phyloP scores from a whole-genome alignment of 2,888 invertebrate species.

The Drosophila cyrtoloma region DNA sequence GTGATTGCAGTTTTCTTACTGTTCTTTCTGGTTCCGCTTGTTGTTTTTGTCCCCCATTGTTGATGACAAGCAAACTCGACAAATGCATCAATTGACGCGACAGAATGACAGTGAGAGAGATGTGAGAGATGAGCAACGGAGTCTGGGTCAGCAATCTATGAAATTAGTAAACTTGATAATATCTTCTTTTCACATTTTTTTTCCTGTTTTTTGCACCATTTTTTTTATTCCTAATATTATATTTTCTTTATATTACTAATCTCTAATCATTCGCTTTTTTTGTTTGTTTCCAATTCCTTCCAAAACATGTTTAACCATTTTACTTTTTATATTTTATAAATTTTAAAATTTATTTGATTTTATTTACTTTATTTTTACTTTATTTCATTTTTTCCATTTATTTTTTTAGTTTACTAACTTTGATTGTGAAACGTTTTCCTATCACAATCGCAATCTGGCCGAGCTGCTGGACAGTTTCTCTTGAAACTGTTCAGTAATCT shows the following conservation, averaged over 20 bases:
- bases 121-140: not conserved
- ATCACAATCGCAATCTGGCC: not conserved
- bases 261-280: not conserved
- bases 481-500: not conserved
- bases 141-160: not conserved
- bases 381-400: not conserved
- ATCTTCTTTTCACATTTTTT: not conserved
- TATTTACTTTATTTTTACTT: not conserved
- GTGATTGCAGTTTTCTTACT: slow-evolving; percentile 44
- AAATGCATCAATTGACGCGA: slow-evolving; percentile 16
- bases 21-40: slow-evolving; percentile 3
- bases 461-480: not conserved
- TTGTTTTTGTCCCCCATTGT: slow-evolving; percentile 1
- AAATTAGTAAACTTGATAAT: not conserved
- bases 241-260: not conserved
- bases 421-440: not conserved
- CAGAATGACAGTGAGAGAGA: not conserved
- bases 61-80: slow-evolving; percentile 11
- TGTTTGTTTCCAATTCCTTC: not conserved
- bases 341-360: not conserved
- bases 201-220: not conserved
- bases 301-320: not conserved
- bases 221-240: not conserved
- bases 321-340: not conserved
- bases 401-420: not conserved